Conservation (phyloP, 2,888 invertebrate genomes). For the Deilephila porcellus region DNA sequence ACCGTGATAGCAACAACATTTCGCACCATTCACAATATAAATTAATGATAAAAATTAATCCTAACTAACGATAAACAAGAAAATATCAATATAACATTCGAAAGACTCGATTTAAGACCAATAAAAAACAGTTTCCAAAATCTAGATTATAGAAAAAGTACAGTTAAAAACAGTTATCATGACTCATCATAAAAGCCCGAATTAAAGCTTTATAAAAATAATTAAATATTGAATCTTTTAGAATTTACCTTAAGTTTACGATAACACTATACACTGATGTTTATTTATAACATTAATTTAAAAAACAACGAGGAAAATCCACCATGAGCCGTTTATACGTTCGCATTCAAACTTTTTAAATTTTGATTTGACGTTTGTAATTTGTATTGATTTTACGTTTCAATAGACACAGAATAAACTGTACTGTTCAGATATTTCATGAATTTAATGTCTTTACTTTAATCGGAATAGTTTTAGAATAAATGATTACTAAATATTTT, state of each 20-base stretch:
- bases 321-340: not conserved
- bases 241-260: not conserved
- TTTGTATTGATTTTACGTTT: not conserved
- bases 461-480: no score
- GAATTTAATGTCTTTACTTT: not conserved
- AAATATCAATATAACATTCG: not conserved
- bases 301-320: not conserved
- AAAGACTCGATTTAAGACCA: not conserved
- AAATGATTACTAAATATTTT: no score
- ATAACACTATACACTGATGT: not conserved
- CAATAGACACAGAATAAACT: not conserved
- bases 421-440: not conserved
- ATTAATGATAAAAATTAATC: no score
- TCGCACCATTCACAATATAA: not conserved
- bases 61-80: not conserved
- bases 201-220: not conserved
- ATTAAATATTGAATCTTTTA: not conserved
- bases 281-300: not conserved
- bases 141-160: not conserved
- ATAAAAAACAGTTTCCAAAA: not conserved
- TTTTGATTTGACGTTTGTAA: constrained; percentile 26
- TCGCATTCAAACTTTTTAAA: constrained; percentile 22
- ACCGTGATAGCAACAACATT: not conserved
- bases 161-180: constrained; percentile 17
- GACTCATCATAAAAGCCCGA: constrained; percentile 3